These are phyloP conservation scores for Salpingus planirostris DNA, from an alignment of 2,888 invertebrate genomes.

Conservation along the genomic window DNA sequence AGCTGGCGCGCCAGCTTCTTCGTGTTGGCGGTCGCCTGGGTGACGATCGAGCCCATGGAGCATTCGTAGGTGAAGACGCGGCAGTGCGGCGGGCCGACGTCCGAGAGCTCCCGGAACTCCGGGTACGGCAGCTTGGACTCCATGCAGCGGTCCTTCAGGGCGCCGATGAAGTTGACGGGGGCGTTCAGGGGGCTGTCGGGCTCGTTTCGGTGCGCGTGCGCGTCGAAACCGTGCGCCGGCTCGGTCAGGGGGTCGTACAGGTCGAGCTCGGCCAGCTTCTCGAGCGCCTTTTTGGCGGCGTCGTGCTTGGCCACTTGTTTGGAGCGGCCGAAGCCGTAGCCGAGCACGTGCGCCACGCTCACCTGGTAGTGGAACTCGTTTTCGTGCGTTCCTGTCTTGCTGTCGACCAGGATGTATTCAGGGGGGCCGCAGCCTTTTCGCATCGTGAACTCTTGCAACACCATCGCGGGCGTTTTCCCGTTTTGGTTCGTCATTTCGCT, in stretches of 20 bases:
- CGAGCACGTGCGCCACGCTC: constrained; percentile 34
- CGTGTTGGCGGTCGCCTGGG: constrained; percentile 49
- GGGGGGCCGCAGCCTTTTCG: constrained; percentile 46
- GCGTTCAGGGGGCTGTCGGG: constrained; percentile 16
- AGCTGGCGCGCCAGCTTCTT: constrained; percentile 59
- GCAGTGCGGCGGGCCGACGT: constrained; percentile 59
- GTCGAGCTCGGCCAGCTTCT: constrained; percentile 36
- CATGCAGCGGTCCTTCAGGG: constrained; percentile 41
- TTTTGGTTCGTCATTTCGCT: constrained; percentile 11
- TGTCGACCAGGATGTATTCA: constrained; percentile 39
- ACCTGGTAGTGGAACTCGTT: constrained; percentile 46
- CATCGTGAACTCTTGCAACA: constrained; percentile 57
- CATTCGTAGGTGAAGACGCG: constrained; percentile 54
- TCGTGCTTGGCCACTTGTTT: constrained; percentile 55
- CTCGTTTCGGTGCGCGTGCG: constrained; percentile 18
- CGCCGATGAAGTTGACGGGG: constrained; percentile 22
- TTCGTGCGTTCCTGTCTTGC: constrained; percentile 32
- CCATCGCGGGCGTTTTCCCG: constrained; percentile 56
- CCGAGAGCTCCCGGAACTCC: constrained; percentile 48
- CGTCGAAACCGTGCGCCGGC: constrained; percentile 25
- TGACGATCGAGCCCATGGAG: constrained; percentile 45
- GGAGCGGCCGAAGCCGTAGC: constrained; percentile 37
- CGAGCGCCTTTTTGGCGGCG: constrained; percentile 46
- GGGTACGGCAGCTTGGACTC: constrained; percentile 45
- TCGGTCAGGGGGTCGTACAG: constrained; percentile 28